Base-by-base conservation (phyloP, 2,888 invertebrate species). In the Abrostola tripartita region DNA sequence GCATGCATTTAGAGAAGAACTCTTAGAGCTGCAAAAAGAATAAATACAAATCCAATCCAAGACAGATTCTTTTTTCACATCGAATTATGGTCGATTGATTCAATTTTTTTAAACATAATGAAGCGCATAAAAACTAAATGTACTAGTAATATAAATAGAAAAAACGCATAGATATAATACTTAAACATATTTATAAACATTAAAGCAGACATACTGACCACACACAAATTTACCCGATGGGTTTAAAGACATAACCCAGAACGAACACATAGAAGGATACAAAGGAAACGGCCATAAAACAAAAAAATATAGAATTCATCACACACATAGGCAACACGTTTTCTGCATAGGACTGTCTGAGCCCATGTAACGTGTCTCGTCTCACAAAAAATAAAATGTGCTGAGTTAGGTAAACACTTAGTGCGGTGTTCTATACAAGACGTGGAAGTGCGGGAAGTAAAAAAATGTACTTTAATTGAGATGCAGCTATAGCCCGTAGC, bases 351-450 rank as follows among this genome's bases (percentile, higher is more conserved):
- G 79, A 85, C 76, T 61, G 71, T 72, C 61, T 76, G 72, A 87
- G 85, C 82, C 81, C 91, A 91, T 92, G 92, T 91, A 83, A 75
- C 76, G 85, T 81, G 92, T 91, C 83, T 75, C 76, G 85, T 81
- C 81, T 88, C 74, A 82, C 68, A 83, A 75, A 85, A 86, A 79
- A 77, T 79, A 86, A 86, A 76, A 85, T 84, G 93, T 92, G 93
- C 90, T 89, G 75, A 84, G 71, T 81, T 78, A 84, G 85, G 88
- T 85, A 87, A 89, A 94, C 93, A 93, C 88, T 89, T 86, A 92
- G 93, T 94, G 94, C 94, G 84, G 83, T 85, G 76, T 84, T 85
- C 84, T 87, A 90, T 81, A 88, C 85, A 90, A 89, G 85, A 90
- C 81, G 86, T 87, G 85, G 87, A 87, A 82, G 93, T 93, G 94